Evolutionary conservation across 2,888 invertebrate species (phyloP).

Genomic region (Epistrophe eligans): DNA sequence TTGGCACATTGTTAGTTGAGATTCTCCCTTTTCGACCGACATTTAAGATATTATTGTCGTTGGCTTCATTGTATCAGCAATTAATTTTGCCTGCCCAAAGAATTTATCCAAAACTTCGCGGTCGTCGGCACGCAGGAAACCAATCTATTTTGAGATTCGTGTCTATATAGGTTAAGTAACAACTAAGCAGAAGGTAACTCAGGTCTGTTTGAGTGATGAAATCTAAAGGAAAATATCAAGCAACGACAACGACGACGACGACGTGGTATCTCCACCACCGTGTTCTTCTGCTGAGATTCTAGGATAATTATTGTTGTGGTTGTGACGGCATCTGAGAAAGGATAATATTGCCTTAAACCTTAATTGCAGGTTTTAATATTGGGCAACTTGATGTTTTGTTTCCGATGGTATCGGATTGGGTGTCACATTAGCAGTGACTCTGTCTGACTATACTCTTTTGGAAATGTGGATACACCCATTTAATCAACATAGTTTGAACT

Average conservation of each 20-base stretch:
- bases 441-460: not conserved
- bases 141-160: constrained; percentile 3
- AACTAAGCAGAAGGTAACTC: not conserved
- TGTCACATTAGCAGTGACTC: not conserved
- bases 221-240: not conserved
- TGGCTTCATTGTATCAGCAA: not conserved
- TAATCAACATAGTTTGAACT: not conserved
- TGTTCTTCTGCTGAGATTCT: not conserved
- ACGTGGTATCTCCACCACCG: not conserved
- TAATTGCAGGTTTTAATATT: not conserved
- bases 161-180: not conserved
- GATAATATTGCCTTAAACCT: not conserved
- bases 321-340: not conserved
- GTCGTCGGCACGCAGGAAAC: not conserved
- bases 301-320: not conserved
- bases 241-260: too few species aligned
- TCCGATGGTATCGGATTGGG: not conserved
- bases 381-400: not conserved
- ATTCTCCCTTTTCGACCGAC: constrained; percentile 1
- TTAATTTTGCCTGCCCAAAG: not conserved
- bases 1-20: not conserved
- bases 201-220: not conserved
- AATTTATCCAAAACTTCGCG: not conserved
- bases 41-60: constrained; percentile 3
- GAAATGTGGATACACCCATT: not conserved